Evolutionary conservation across 2,797 vertebrate genomes (phyloP), one percentile per base, ranked within the genome.

Genomic region (Leontopithecus rosalia): DNA sequence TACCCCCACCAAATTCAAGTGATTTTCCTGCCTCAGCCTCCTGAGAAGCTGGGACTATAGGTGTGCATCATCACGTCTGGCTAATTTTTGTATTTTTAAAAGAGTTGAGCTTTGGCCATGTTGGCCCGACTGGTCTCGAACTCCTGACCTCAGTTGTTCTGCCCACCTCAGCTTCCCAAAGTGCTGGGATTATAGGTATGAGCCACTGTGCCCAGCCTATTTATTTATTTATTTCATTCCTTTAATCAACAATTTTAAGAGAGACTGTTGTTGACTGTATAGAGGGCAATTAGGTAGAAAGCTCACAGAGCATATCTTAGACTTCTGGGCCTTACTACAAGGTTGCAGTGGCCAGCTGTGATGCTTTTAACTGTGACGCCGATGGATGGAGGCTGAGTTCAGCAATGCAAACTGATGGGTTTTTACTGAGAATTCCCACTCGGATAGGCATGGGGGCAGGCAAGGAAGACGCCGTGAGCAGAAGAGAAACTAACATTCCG

Each of bases 231-330:
- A 30, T 64, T 76, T 64, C 64, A 33, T 43, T 95, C 55, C 26
- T 95, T 95, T 17, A 20, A 43, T 67, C n/a, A 43, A 58, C 43
- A 58, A n/a, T 77, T 91, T 95, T 92, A 88, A 96, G 80, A 85
- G 8, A 87, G 55, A 90, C 22, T 28, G 28, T 3, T 58, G 22
- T 39, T 61, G 72, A 85, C 13, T 26, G 36, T 39, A 22, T 0
- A 57, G 79, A 70, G 24, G 28, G 15, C 57, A 83, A 93, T 81
- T 88, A 90, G 75, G 61, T 10, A 90, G 79, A 91, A 81, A 95
- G 76, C 64, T 92, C 73, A 82, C 14, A 58, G 46, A 84, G 50
- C 41, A 26, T 50, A 13, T 73, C 77, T 88, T 26, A 80, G 55
- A 55, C 22, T 77, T 94, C 43, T 84, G 81, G 55, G 43, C 55